A percentile compares a stretch with the other conserved stretches of the same genome.
Evolutionary conservation across 30 jellyfish, hydroid and myxozoan species (phyloP).

Genomic region (Clytia hemisphaerica): DNA sequence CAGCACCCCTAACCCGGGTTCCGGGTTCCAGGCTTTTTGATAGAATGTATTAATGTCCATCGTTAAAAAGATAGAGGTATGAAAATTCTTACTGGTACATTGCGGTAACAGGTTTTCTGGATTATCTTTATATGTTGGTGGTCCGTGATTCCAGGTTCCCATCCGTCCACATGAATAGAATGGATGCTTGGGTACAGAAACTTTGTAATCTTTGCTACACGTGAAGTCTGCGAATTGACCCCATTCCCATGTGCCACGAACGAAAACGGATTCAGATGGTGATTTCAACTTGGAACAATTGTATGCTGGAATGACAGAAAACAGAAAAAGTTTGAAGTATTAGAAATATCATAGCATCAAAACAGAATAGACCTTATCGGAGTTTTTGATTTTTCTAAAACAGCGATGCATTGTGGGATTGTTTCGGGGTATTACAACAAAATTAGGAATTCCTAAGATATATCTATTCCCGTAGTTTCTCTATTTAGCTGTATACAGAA

Average conservation of each 20-base stretch:
- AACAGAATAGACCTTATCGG: too few species aligned
- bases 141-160: conserved; percentile 97
- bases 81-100: conserved; percentile 82
- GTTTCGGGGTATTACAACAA: too few species aligned
- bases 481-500: too few species aligned
- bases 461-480: too few species aligned
- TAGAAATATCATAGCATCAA: too few species aligned
- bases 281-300: conserved; percentile 58
- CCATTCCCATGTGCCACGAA: conserved; percentile 82
- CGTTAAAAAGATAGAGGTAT: too few species aligned
- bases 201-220: conserved; percentile 37
- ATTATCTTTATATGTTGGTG: conserved; percentile 81
- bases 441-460: too few species aligned
- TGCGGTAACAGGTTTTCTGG: conserved; percentile 62
- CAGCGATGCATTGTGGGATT: too few species aligned
- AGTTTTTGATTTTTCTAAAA: too few species aligned
- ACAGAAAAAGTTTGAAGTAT: not conserved
- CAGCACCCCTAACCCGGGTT: too few species aligned
- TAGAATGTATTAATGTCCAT: too few species aligned
- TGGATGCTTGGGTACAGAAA: conserved; percentile 65
- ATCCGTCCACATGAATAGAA: conserved; percentile 66
- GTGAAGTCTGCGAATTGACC: conserved; percentile 74
- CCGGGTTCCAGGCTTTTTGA: too few species aligned
- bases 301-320: conserved; percentile 36
- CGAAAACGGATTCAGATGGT: conserved; percentile 49